Evolutionary conservation across 2,113 vertebrate species (phyloP), one percentile per base, ranked within the genome.

Genomic region (Ctenomys sociabilis): DNA sequence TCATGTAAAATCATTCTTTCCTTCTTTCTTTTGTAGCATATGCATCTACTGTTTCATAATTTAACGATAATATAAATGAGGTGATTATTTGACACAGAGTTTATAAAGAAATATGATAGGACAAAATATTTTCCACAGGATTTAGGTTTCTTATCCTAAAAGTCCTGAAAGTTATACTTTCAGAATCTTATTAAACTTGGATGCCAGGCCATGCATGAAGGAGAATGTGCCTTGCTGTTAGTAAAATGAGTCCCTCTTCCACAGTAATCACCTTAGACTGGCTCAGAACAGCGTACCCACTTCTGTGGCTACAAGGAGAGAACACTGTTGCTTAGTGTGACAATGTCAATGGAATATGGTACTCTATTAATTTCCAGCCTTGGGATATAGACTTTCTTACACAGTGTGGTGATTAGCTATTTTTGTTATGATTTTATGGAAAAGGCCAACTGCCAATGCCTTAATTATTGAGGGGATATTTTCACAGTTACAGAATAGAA

Each of bases 271-370:
- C 96, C 96, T 97, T 97, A 92, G 96, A 96, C 84, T 92, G 96
- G 92, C 97, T 98, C 97, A 90, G 96, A 97, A 97, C 97, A 96
- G 97, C 92, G 10, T 88, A 97, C 97, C 95, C 95, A 97, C 95
- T 97, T 97, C 73, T 95, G 94, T 22, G 92, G 81, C 94, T 85
- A 54, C 81, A 72, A 85, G 77, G 96, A 95, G 78, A 95, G 92
- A 96, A 96, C 94, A 95, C 80, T 96, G 91, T 93, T 98, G 96
- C 81, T 95, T 96, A 93, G 85, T 93, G 85, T 93, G 95, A 92
- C 97, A 97, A 96, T 97, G 96, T 91, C 96, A 93, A 49, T 96
- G 95, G 96, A 98, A 94, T 96, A 95, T 93, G 95, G n/a, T 82
- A 83, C 95, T 97, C 94, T 96, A 96, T 96, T 97, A 96, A 93